Base-by-base conservation (phyloP, 1,140 invertebrate species). In the Lepidostoma basale region DNA sequence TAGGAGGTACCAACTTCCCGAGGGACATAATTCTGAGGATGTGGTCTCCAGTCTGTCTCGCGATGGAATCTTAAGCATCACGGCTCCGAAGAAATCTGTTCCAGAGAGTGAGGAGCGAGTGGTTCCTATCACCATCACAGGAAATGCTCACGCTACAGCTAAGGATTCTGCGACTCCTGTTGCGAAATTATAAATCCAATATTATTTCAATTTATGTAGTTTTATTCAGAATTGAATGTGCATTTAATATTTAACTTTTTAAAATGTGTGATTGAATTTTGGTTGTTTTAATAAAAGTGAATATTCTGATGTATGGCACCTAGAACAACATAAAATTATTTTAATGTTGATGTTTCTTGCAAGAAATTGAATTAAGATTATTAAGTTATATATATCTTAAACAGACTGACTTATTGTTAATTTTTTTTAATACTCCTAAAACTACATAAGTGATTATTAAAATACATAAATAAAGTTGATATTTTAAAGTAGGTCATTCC, bases 31-130 rank as follows among this genome's bases (percentile, higher is more conserved):
- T 4, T 76, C 87, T 0, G 86, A 89, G 2, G 81, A 86, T 8
- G 85, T 92, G 2, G 77, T 84, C 3, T 92, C 89, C 0, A 86
- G 81, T 10, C 77, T 93, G 3, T 92, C 90, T 1, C 89, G 88
- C 0, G 91, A 93, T 74, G 91, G 91, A 1, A 85, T 92, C 1
- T 76, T 93, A 0, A 88, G 84, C 14, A 85, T 92, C 28, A 85
- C 78, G 1, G 89, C 87, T 2, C 88, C 89, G 2, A 83, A 84
- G 52, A 71, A 76, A 23, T 49, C 62, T 0, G 67, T 9, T 10
- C 20, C 30, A 5, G 22, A 10, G 10, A 76, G 76, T 33, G 86
- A 85, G 56, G 63, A 66, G 36, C 47, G 78, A 45, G 72, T 77
- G 0, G 77, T 81, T 0, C 78, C 79, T 4, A 81, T 82, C 22